These are phyloP conservation scores for Melanogrammus aeglefinus DNA, from an alignment of 2,797 vertebrate species.

Conservation along the genomic window DNA sequence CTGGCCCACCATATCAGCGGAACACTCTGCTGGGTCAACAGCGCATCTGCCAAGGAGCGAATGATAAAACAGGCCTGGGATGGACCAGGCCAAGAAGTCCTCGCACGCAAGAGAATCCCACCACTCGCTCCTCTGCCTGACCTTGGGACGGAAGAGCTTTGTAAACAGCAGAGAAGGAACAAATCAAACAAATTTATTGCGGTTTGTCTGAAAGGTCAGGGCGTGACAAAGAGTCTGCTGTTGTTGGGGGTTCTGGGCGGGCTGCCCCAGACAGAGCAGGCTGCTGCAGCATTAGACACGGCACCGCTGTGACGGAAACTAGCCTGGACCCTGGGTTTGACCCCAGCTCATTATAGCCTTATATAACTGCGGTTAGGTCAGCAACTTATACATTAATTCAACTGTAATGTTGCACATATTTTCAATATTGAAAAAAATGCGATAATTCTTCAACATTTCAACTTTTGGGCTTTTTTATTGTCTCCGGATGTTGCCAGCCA, in stretches of 20 bases:
- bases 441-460: neutral
- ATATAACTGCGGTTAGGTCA: neutral
- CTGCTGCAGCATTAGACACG: constrained; percentile 63
- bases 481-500: neutral
- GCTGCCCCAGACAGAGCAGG: constrained; percentile 43
- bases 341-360: neutral
- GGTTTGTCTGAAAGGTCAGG: constrained; percentile 60
- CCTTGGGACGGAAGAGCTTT: constrained; percentile 49
- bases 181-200: constrained; percentile 74
- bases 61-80: constrained; percentile 46
- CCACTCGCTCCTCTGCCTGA: constrained; percentile 27
- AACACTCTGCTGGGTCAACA: constrained; percentile 49
- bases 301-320: constrained; percentile 56
- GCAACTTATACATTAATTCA: neutral
- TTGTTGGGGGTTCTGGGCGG: constrained; percentile 64
- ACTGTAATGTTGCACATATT: neutral
- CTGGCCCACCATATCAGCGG: constrained; percentile 27
- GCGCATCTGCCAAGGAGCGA: constrained; percentile 39
- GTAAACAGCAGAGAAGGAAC: constrained; percentile 62
- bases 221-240: constrained; percentile 72
- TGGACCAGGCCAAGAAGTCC: constrained; percentile 39
- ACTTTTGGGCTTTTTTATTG: neutral
- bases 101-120: constrained; percentile 36
- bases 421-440: neutral
- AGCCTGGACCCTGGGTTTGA: constrained; percentile 31